phyloP scores from a whole-genome alignment of 1,140 invertebrate genomes.

The Lethocerus indicus region DNA sequence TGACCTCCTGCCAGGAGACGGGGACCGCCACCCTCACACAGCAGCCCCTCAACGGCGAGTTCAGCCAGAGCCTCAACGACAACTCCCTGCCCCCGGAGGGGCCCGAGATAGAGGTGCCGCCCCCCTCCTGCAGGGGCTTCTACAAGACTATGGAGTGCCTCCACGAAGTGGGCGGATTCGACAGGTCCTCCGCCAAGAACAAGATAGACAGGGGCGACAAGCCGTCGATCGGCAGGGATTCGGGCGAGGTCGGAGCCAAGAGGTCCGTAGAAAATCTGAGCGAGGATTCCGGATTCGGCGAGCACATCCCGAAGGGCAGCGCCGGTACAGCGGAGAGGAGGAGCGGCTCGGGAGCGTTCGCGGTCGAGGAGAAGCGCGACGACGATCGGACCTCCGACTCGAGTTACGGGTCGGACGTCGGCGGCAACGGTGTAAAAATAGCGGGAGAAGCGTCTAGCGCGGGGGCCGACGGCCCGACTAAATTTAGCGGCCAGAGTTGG shows the following conservation, averaged over 20 bases:
- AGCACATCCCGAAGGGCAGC: constrained; percentile 26
- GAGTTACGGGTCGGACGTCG: constrained; percentile 1
- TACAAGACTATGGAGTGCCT: constrained; percentile 21
- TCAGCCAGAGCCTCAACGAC: constrained; percentile 19
- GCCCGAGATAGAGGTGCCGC: constrained; percentile 4
- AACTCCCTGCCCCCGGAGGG: constrained; percentile 13
- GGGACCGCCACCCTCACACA: constrained; percentile 8
- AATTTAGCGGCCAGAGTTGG: constrained; percentile 19
- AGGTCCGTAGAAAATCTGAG: constrained; percentile 53
- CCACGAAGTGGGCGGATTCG: constrained; percentile 11
- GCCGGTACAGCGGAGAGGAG: constrained; percentile 1
- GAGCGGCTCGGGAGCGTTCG: constrained; percentile 7
- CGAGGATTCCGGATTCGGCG: constrained; percentile 56
- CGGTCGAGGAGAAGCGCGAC: constrained; percentile 10
- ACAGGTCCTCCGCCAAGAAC: too few species aligned
- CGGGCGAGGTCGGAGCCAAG: constrained; percentile 9
- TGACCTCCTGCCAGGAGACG: constrained; percentile 12
- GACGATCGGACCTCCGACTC: constrained; percentile 8
- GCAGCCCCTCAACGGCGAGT: constrained; percentile 15
- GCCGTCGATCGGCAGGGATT: background rate
- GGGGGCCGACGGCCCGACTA: constrained; percentile 15
- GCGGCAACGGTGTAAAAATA: too few species aligned
- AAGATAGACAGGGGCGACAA: background rate
- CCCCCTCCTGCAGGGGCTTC: constrained; percentile 11
- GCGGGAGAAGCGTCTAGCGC: background rate